Conservation (phyloP, 2,797 vertebrate genomes). For the Clarias platycephalus region DNA sequence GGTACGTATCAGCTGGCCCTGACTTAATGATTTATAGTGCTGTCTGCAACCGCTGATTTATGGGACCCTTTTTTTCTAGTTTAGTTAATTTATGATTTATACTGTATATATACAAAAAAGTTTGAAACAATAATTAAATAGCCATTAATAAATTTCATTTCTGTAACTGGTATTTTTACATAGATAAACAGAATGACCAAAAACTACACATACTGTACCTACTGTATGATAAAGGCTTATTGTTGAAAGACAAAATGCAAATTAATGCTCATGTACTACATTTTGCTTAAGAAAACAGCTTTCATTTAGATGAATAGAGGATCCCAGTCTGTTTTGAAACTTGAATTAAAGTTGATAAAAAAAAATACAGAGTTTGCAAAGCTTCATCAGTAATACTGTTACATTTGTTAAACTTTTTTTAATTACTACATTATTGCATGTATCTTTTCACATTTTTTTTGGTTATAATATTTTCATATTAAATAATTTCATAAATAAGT, state of each 20-base stretch:
- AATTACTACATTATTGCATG: background rate
- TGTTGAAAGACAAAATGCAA: background rate
- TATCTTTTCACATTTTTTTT: background rate
- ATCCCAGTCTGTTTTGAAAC: background rate
- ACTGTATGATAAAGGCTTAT: background rate
- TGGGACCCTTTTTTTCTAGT: background rate
- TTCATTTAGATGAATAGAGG: background rate
- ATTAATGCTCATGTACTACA: background rate
- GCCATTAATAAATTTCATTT: background rate
- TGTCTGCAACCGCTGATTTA: background rate
- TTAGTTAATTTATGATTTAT: background rate
- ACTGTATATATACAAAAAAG: background rate
- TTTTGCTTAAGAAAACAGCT: background rate
- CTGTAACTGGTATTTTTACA: background rate
- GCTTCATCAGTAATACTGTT: background rate
- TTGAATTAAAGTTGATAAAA: background rate
- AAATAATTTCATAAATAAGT: background rate
- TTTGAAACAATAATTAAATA: background rate
- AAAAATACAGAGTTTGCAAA: background rate
- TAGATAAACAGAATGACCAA: background rate
- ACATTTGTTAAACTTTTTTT: background rate
- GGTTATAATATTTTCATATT: background rate
- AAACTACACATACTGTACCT: background rate
- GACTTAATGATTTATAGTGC: background rate
- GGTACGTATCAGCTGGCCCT: background rate